A percentile compares a stretch with the other conserved stretches of the same genome.
phyloP scores from a whole-genome alignment of 1,140 invertebrate species.

The Chymomyza costata region DNA sequence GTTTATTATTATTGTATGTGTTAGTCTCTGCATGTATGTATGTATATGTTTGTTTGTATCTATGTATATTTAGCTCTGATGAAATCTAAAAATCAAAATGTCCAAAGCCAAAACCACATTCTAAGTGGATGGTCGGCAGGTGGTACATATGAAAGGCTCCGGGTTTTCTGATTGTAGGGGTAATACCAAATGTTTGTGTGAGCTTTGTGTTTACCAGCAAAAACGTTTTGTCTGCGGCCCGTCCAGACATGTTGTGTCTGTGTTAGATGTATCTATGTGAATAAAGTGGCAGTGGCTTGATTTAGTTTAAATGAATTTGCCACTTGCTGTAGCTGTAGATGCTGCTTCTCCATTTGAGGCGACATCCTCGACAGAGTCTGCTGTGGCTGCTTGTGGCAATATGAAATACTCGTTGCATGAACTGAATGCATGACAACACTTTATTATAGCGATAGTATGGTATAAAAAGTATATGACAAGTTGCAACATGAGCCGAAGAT shows the following conservation, averaged over 20 bases:
- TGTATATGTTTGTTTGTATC: neutral
- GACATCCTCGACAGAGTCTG: too few relatives aligned
- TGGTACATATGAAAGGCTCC: too few relatives aligned
- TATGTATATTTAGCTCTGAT: neutral
- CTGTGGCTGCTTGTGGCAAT: constrained; percentile 22
- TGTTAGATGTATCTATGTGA: constrained; percentile 9
- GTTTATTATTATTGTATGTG: neutral
- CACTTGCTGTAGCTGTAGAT: constrained; percentile 2
- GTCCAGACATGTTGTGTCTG: neutral
- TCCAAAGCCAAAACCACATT: too few relatives aligned
- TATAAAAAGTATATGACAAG: constrained; percentile 24
- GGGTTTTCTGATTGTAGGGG: too few relatives aligned
- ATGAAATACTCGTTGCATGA: constrained; percentile 47
- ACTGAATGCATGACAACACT: constrained; percentile 57
- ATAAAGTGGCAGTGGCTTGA: neutral
- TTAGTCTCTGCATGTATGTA: neutral
- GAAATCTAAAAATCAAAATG: too few relatives aligned
- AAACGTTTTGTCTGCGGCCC: neutral
- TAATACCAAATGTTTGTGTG: too few relatives aligned
- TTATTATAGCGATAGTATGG: constrained; percentile 61
- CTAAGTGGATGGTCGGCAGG: too few relatives aligned
- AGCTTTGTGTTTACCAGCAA: too few relatives aligned
- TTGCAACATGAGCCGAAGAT: neutral
- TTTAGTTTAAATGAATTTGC: constrained; percentile 1
- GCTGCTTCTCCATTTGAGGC: constrained; percentile 8